Evolutionary conservation across 2,113 vertebrate species (phyloP).

Genomic region (Platysteira castanea): DNA sequence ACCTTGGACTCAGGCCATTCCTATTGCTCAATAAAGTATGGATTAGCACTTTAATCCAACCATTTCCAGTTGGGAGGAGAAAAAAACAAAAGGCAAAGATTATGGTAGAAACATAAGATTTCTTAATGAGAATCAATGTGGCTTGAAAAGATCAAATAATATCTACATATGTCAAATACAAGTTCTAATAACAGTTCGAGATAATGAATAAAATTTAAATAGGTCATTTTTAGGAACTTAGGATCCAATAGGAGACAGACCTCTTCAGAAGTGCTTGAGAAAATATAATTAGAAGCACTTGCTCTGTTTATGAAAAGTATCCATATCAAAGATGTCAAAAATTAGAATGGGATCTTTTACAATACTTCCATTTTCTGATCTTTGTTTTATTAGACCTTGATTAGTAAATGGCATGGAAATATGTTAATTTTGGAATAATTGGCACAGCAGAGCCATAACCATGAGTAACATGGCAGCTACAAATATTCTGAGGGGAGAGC

Average conservation of each 20-base stretch:
- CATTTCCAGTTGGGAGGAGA: not conserved
- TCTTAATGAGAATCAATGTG: conserved; percentile 74
- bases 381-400: conserved; percentile 39
- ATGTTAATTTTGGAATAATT: conserved; percentile 3
- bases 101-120: not conserved
- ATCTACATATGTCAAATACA: conserved; percentile 72
- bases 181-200: conserved; percentile 70
- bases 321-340: conserved; percentile 35
- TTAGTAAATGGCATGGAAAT: conserved; percentile 26
- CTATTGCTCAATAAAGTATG: not conserved
- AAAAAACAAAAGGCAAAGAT: not conserved
- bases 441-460: not conserved
- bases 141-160: conserved; percentile 80
- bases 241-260: conserved; percentile 48
- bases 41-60: not conserved
- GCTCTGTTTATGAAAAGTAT: conserved; percentile 53
- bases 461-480: not conserved
- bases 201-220: conserved; percentile 77
- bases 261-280: conserved; percentile 61
- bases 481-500: not conserved
- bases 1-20: conserved; percentile 13
- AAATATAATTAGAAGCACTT: conserved; percentile 64
- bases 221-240: conserved; percentile 71
- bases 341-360: conserved; percentile 5
- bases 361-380: conserved; percentile 31